A percentile compares a stretch with the other conserved stretches of the same genome.
These are phyloP conservation scores for Drosophila mimetica DNA, from an alignment of 2,888 invertebrate genomes.

Conservation along the genomic window DNA sequence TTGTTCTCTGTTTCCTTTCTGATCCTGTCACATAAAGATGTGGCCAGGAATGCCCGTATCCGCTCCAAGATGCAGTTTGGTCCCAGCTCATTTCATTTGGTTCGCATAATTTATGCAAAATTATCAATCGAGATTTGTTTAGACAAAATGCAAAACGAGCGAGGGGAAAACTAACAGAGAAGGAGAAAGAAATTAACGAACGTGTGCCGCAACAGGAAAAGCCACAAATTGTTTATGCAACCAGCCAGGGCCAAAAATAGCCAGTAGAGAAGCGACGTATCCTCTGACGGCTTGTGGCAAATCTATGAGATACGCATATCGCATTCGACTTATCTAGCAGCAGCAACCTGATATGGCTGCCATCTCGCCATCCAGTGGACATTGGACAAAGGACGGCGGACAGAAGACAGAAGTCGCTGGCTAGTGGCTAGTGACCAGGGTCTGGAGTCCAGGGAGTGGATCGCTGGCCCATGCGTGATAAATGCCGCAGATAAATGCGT, in stretches of 20 bases:
- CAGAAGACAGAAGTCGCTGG: constrained; percentile 9
- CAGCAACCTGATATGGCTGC: constrained; percentile 71
- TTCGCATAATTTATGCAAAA: constrained; percentile 68
- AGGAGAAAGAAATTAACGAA: constrained; percentile 39
- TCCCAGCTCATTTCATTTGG: constrained; percentile 56
- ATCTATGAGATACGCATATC: constrained; percentile 79
- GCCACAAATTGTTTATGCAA: constrained; percentile 66
- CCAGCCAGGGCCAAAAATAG: constrained; percentile 44
- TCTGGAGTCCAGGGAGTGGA: constrained; percentile 20
- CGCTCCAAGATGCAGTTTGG: constrained; percentile 43
- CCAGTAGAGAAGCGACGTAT: constrained; percentile 16
- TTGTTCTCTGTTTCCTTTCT: constrained; percentile 27
- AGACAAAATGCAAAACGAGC: constrained; percentile 57
- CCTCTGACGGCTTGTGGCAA: constrained; percentile 40
- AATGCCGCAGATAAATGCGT: constrained; percentile 78
- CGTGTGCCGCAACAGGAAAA: constrained; percentile 58
- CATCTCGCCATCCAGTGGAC: constrained; percentile 36
- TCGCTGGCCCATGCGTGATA: constrained; percentile 58
- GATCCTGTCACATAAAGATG: constrained; percentile 47
- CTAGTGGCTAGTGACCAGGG: neutral
- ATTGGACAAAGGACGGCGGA: constrained; percentile 2
- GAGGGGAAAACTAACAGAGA: constrained; percentile 7
- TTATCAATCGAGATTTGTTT: constrained; percentile 69
- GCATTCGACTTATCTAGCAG: constrained; percentile 75
- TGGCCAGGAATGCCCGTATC: constrained; percentile 40